Percentiles rank a stretch among this genome's conserved stretches.
These are phyloP conservation scores for Scolanthus callimorphus DNA, from an alignment of 92 coral and sea anemone species.

Conservation along the genomic window DNA sequence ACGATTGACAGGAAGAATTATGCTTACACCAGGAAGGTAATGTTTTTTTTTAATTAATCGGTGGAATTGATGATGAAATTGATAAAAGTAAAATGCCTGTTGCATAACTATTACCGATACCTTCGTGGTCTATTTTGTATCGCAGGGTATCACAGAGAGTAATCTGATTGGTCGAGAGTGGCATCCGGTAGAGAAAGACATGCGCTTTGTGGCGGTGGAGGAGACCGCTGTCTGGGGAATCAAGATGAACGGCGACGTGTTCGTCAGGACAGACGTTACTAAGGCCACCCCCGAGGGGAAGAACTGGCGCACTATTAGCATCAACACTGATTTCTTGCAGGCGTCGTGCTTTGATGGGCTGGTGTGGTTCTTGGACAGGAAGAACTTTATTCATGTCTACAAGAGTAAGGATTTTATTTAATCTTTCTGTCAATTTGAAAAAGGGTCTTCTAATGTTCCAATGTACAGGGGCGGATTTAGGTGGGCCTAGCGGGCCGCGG, in stretches of 20 bases:
- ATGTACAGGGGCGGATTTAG: too few relatives aligned
- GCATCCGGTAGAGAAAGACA: conserved; percentile 78
- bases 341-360: conserved; percentile 75
- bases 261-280: conserved; percentile 56
- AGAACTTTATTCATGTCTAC: conserved; percentile 50
- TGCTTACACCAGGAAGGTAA: conserved; percentile 58
- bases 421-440: too few relatives aligned
- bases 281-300: conserved; percentile 67
- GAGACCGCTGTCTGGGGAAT: conserved; percentile 70
- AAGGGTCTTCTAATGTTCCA: too few relatives aligned
- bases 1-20: conserved; percentile 66
- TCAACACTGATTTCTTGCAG: conserved; percentile 46
- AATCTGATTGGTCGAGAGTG: conserved; percentile 71
- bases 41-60: too few relatives aligned
- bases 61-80: too few relatives aligned
- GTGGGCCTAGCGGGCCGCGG: too few relatives aligned
- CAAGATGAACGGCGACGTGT: conserved; percentile 73
- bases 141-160: conserved; percentile 34
- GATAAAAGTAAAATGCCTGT: too few relatives aligned
- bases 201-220: conserved; percentile 71
- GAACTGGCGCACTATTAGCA: conserved; percentile 59
- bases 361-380: conserved; percentile 77
- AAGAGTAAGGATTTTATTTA: conserved; percentile 22
- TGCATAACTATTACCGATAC: too few relatives aligned
- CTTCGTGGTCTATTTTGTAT: too few relatives aligned